Conservation (phyloP, 2,113 vertebrate species). For the Gobio gobio region DNA sequence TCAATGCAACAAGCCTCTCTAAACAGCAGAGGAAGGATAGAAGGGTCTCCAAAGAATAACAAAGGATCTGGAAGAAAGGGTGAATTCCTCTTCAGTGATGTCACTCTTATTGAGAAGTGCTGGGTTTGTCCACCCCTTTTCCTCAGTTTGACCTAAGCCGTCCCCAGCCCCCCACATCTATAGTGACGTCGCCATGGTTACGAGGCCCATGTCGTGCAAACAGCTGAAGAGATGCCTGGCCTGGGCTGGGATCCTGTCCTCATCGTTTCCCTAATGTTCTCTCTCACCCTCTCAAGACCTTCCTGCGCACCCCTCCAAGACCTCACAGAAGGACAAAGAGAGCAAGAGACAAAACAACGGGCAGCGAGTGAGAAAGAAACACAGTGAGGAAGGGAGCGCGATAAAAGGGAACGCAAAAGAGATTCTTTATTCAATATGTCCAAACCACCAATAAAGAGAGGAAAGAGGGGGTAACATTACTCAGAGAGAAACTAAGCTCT, state of each 20-base stretch:
- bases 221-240: conserved; percentile 70
- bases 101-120: conserved; percentile 55
- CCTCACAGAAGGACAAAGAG: conserved; percentile 34
- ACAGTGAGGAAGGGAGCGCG: conserved; percentile 13
- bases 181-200: conserved; percentile 66
- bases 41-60: conserved; percentile 60
- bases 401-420: neutral
- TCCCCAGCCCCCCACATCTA: conserved; percentile 32
- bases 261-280: conserved; percentile 42
- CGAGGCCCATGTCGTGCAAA: conserved; percentile 65
- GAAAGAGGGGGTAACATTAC: conserved; percentile 19
- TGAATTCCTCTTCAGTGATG: conserved; percentile 64
- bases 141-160: conserved; percentile 39
- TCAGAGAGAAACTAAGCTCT: conserved; percentile 17
- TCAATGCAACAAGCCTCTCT: conserved; percentile 33
- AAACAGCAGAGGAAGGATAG: conserved; percentile 53
- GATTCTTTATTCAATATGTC: conserved; percentile 34
- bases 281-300: conserved; percentile 48
- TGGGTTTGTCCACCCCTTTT: conserved; percentile 54
- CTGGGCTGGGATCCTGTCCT: conserved; percentile 54
- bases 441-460: conserved; percentile 14
- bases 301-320: conserved; percentile 48
- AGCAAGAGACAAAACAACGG: neutral
- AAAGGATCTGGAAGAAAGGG: conserved; percentile 60
- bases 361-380: neutral